Percentiles rank a stretch among this genome's conserved stretches.
These are phyloP conservation scores for Macroramphosus scolopax DNA, from an alignment of 2,797 vertebrate genomes.

Conservation along the genomic window DNA sequence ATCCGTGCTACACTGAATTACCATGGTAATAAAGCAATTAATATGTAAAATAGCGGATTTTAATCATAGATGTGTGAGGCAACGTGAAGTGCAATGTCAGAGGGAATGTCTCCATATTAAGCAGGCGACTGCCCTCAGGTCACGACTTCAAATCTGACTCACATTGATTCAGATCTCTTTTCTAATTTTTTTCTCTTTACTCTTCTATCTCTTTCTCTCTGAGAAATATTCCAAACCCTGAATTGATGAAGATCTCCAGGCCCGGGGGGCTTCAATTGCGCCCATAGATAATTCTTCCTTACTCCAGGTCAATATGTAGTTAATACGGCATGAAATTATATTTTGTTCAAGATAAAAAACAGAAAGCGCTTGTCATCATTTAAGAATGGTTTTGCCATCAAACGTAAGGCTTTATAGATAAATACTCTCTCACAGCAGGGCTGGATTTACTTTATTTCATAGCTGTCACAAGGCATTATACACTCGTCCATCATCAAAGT, in stretches of 20 bases:
- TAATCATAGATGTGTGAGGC: conserved; percentile 63
- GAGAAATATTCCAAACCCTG: conserved; percentile 34
- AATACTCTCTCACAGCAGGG: conserved; percentile 71
- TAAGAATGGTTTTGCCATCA: conserved; percentile 72
- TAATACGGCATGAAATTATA: conserved; percentile 82
- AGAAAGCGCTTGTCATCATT: conserved; percentile 68
- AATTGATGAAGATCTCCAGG: conserved; percentile 66
- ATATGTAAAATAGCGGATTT: conserved; percentile 72
- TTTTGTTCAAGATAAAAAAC: conserved; percentile 71
- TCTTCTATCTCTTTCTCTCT: conserved; percentile 3
- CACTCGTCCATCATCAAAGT: conserved; percentile 51
- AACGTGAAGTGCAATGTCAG: conserved; percentile 52
- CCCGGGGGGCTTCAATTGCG: conserved; percentile 47
- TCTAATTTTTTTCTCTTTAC: not conserved
- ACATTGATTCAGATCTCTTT: conserved; percentile 27
- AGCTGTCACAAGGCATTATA: conserved; percentile 72
- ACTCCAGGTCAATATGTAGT: conserved; percentile 74
- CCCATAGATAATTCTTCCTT: conserved; percentile 60
- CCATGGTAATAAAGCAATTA: conserved; percentile 69
- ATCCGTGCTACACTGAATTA: conserved; percentile 48
- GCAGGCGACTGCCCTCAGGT: conserved; percentile 56
- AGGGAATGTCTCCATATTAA: conserved; percentile 64
- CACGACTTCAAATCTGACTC: conserved; percentile 59
- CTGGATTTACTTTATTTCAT: conserved; percentile 72
- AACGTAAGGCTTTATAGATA: conserved; percentile 74